Conservation (phyloP, 2,113 vertebrate genomes). For the Eretmochelys imbricata region DNA sequence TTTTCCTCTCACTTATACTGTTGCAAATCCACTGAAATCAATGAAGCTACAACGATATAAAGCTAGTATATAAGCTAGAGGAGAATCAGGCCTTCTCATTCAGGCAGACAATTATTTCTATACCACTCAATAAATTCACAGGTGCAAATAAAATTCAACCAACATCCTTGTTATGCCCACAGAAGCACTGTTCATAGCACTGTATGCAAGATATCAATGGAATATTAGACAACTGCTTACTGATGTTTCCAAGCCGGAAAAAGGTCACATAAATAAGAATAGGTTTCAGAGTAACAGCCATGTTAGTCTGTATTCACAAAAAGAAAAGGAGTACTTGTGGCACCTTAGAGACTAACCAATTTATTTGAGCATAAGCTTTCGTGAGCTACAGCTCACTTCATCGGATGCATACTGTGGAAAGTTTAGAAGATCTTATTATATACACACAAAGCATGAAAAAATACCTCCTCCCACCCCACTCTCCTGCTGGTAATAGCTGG, state of each 20-base stretch:
- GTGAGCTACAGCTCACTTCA: too few relatives aligned
- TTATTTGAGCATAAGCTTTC: too few relatives aligned
- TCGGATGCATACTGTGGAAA: too few relatives aligned
- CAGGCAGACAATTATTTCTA: neutral
- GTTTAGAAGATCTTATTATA: too few relatives aligned
- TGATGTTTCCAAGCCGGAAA: neutral
- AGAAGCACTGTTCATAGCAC: constrained; percentile 20
- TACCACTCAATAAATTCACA: neutral
- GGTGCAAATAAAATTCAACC: neutral
- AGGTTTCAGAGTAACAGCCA: too few relatives aligned
- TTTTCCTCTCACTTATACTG: neutral
- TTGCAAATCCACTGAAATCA: neutral
- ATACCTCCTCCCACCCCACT: too few relatives aligned
- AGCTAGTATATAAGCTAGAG: neutral
- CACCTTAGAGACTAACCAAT: too few relatives aligned
- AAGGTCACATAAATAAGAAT: neutral
- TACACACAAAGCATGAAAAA: too few relatives aligned
- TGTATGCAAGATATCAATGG: neutral
- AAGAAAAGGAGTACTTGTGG: too few relatives aligned
- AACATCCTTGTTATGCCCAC: constrained; percentile 15
- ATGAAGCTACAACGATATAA: neutral
- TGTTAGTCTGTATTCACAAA: too few relatives aligned
- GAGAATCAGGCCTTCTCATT: neutral
- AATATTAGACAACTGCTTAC: constrained; percentile 21
- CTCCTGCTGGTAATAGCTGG: too few relatives aligned